Evolutionary conservation across 2,797 vertebrate genomes (phyloP), one percentile per base, ranked within the genome.

Genomic region (Lycodopsis pacificus): DNA sequence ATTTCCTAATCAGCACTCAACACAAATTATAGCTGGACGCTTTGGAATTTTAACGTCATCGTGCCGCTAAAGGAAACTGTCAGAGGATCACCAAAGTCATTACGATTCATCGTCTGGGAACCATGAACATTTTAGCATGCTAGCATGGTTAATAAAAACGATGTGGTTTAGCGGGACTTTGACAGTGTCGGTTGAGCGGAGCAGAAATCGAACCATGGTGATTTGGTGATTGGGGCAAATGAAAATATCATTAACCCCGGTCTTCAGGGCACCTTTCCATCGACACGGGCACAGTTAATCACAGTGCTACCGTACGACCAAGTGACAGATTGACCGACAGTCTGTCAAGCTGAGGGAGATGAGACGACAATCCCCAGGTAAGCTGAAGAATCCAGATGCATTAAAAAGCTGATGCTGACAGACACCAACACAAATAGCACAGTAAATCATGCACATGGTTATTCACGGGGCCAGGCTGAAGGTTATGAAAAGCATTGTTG

Each of bases 401-500:
- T 11, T 34, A 76, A 72, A 65, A 79, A 66, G 73, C 20, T 67
- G 44, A 79, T 48, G 83, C 53, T 76, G 75, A 87, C 10, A 42
- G 82, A 73, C 74, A 14, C 46, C 36, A 69, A 80, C 71, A 76
- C 49, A 89, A 83, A 88, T 91, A 92, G 90, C 66, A 61, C 75
- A 54, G 14, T 67, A 81, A 83, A 87, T 36, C 71, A 54, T 61
- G 79, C 83, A 77, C 77, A 42, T 20, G 30, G 72, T 68, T 56
- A 34, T 73, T 58, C 65, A 32, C 11, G 2, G 2, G 17, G 40
- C 62, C 54, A 12, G 62, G 67, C 65, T 63, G 58, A 93, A 92
- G 86, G 89, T 93, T 91, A 86, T 5, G 72, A 71, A 70, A 78
- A 49, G 88, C 90, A 93, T 92, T 90, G 90, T 93, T 92, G 91